Percentiles rank a stretch among this genome's conserved stretches.
Conservation (phyloP, 2,113 vertebrate genomes). For the Myotis brandtii region DNA sequence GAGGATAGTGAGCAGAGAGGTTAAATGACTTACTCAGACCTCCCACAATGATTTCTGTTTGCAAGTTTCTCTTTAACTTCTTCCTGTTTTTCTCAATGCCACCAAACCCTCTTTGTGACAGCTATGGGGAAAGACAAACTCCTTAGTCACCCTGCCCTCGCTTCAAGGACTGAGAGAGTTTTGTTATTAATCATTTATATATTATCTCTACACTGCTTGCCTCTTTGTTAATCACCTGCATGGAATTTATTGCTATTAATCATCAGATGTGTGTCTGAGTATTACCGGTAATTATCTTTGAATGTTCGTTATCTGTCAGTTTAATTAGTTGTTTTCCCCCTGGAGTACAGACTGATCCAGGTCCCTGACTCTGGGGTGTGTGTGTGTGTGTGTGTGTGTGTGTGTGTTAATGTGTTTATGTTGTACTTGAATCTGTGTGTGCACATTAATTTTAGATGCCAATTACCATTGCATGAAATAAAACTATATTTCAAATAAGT, state of each 20-base stretch:
- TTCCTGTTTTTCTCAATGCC: neutral
- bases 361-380: neutral
- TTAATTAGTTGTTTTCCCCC: conserved; percentile 67
- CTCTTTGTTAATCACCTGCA: conserved; percentile 63
- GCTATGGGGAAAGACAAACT: neutral
- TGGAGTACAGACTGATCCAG: conserved; percentile 11
- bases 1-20: neutral
- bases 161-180: neutral
- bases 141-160: neutral
- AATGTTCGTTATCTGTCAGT: conserved; percentile 61
- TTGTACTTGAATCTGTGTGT: neutral
- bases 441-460: neutral
- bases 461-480: neutral
- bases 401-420: neutral
- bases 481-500: conserved; percentile 21
- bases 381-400: neutral
- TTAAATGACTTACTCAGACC: neutral
- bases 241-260: conserved; percentile 64
- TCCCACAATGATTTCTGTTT: neutral
- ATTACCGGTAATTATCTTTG: conserved; percentile 64
- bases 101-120: neutral
- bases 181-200: conserved; percentile 64
- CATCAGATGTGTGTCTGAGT: conserved; percentile 49
- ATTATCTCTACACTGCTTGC: conserved; percentile 34
- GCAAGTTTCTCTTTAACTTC: neutral